These are phyloP conservation scores for Symphodus melops DNA, from an alignment of 2,113 vertebrate species.

Conservation along the genomic window DNA sequence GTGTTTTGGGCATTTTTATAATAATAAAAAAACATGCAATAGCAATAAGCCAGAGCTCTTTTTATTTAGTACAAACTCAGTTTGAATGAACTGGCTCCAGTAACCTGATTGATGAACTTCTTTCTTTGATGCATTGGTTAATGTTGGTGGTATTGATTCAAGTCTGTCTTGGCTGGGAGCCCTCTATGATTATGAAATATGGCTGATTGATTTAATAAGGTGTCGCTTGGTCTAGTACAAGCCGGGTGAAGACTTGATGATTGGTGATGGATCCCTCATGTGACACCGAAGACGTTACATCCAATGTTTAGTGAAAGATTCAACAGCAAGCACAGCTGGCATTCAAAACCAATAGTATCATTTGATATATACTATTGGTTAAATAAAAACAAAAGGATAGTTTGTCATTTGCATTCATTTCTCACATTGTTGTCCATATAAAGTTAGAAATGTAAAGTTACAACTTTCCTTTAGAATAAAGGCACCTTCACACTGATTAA, in stretches of 20 bases:
- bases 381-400: background rate
- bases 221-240: conserved; percentile 55
- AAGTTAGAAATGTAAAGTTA: background rate
- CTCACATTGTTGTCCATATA: too few species aligned
- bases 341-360: background rate
- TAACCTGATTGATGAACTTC: too few species aligned
- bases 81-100: too few species aligned
- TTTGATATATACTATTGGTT: too few species aligned
- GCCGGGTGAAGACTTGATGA: conserved; percentile 64
- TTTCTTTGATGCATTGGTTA: too few species aligned
- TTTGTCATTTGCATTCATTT: background rate
- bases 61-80: too few species aligned
- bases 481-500: conserved; percentile 32
- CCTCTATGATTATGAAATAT: conserved; percentile 65
- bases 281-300: conserved; percentile 1
- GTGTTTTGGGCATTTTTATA: too few species aligned
- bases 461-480: background rate
- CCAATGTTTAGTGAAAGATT: conserved; percentile 10
- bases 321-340: background rate
- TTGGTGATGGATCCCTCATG: conserved; percentile 36
- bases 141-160: conserved; percentile 53
- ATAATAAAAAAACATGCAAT: too few species aligned
- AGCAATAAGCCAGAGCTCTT: too few species aligned
- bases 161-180: conserved; percentile 58
- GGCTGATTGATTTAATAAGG: conserved; percentile 70